Evolutionary conservation across 2,888 invertebrate species (phyloP), one percentile per base, ranked within the genome.

Genomic region (Lasioglossum vierecki): DNA sequence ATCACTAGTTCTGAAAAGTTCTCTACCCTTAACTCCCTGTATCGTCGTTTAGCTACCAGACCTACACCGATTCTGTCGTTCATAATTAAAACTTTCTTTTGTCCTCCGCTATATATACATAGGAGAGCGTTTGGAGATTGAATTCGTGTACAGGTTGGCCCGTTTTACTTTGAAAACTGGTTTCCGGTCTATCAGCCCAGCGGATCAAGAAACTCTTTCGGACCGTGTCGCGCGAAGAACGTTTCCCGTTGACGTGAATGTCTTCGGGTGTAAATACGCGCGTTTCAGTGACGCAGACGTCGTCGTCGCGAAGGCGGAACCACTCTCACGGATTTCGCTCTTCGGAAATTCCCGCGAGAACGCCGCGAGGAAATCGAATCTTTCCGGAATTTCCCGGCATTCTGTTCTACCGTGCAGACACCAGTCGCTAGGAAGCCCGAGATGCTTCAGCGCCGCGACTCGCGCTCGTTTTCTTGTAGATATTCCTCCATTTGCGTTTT

Each of bases 351-450:
- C 82, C 63, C 74, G 63, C 41, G 82, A 70, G 77, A 81, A 75
- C 73, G 76, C 77, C 75, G 60, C 63, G 70, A n/a, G 74, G 74
- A 84, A 85, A 83, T 89, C 83, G 88, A 89, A 89, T 89, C 82
- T 71, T 78, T 76, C 22, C 41, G 66, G 84, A 80, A 80, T 76
- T 79, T 68, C 46, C 76, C 11, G 41, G 9, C 68, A 60, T 60
- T 84, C 76, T 63, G 30, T 53, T 76, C 70, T 49, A 15, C 13
- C 44, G 18, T 22, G 15, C 49, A 70, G 71, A 66, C 35, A 18
- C 53, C 72, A 39, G 46, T 39, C n/a, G 41, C n/a, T 22, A 68
- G 26, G 60, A 60, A 30, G 63, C 60, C 41, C 18, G 22, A 15
- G 44, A 79, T 72, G 22, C 35, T 44, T 44, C 39, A 44, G n/a